A percentile compares a stretch with the other conserved stretches of the same genome.
phyloP scores from a whole-genome alignment of 2,797 vertebrate species.

The Protosalanx chinensis region DNA sequence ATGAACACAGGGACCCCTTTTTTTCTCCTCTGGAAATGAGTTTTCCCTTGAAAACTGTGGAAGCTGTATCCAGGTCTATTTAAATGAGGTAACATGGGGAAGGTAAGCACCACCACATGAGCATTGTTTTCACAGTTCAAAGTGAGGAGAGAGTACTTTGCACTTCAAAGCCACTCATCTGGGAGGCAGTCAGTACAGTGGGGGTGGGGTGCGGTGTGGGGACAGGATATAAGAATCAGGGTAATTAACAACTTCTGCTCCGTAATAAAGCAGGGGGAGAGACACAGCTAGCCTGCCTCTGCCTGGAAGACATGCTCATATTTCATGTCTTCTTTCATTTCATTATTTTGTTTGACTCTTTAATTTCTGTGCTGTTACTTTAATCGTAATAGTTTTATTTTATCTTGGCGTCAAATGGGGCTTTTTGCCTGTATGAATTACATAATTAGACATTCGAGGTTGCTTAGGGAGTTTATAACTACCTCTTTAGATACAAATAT shows the following conservation, averaged over 20 bases:
- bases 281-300: constrained; percentile 60
- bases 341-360: constrained; percentile 21
- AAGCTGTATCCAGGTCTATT: constrained; percentile 83
- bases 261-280: constrained; percentile 75
- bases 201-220: constrained; percentile 72
- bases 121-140: constrained; percentile 87
- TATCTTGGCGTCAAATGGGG: neutral
- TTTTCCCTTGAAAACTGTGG: constrained; percentile 77
- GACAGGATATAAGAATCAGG: constrained; percentile 85
- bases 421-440: constrained; percentile 21
- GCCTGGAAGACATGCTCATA: constrained; percentile 58
- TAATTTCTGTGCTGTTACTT: constrained; percentile 34
- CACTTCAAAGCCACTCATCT: constrained; percentile 90
- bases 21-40: constrained; percentile 72
- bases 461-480: constrained; percentile 19
- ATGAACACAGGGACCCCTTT: constrained; percentile 77
- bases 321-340: constrained; percentile 43
- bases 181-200: constrained; percentile 75
- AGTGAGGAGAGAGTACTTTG: constrained; percentile 85
- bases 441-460: constrained; percentile 26
- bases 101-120: constrained; percentile 82
- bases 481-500: neutral
- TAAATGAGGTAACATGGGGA: constrained; percentile 84
- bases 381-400: constrained; percentile 42
- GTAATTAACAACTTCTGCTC: constrained; percentile 90